These are phyloP conservation scores for Percopsis transmontana DNA, from an alignment of 2,113 vertebrate species.

Conservation along the genomic window DNA sequence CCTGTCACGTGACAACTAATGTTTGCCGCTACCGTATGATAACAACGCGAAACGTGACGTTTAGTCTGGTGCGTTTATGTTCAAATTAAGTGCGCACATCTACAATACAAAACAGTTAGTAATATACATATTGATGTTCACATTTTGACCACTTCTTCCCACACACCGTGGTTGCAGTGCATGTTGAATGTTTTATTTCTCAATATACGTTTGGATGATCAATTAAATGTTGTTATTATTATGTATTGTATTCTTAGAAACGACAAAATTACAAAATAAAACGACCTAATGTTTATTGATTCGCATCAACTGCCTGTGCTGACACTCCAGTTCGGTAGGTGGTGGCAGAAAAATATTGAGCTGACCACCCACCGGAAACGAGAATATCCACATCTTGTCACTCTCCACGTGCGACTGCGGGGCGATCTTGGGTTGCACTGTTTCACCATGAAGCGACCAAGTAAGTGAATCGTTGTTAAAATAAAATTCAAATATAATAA, in stretches of 20 bases:
- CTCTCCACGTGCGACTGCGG: slow-evolving; percentile 52
- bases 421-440: slow-evolving; percentile 6
- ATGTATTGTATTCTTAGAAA: too few species aligned
- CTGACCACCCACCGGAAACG: background rate
- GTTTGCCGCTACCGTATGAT: slow-evolving; percentile 7
- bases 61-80: background rate
- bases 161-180: too few species aligned
- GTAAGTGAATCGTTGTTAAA: slow-evolving; percentile 51
- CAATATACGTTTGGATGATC: too few species aligned
- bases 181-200: too few species aligned
- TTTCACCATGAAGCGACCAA: slow-evolving; percentile 73
- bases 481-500: background rate
- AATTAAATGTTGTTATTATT: too few species aligned
- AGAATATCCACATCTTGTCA: background rate
- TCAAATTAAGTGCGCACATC: too few species aligned
- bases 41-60: background rate
- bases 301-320: too few species aligned
- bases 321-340: slow-evolving; percentile 43
- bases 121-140: too few species aligned
- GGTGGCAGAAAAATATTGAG: background rate
- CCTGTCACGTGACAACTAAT: slow-evolving; percentile 66
- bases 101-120: too few species aligned
- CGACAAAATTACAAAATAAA: too few species aligned
- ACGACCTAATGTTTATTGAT: too few species aligned
- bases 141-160: too few species aligned